These are phyloP conservation scores for Laodelphax striatellus DNA, from an alignment of 1,140 invertebrate genomes.

Conservation along the genomic window DNA sequence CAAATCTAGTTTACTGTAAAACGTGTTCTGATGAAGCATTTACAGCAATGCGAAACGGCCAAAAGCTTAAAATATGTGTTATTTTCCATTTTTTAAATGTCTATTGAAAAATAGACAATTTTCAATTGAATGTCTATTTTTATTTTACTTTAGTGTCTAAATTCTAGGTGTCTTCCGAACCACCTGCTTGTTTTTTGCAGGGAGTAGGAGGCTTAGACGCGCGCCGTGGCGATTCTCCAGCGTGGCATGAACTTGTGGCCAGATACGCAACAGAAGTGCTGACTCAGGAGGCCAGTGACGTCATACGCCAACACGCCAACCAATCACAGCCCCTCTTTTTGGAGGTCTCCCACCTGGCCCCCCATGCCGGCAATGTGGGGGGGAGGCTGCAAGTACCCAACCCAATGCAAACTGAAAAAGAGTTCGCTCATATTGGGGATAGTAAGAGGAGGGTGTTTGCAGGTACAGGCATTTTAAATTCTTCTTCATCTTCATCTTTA, in stretches of 20 bases:
- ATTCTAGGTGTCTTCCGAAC: too few species aligned
- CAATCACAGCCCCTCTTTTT: conserved; percentile 53
- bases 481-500: too few species aligned
- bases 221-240: background rate
- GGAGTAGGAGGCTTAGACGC: background rate
- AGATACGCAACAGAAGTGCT: conserved; percentile 46
- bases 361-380: conserved; percentile 51
- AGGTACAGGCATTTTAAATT: conserved; percentile 27
- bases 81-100: too few species aligned
- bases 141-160: too few species aligned
- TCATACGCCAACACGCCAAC: conserved; percentile 38
- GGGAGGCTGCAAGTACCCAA: conserved; percentile 36
- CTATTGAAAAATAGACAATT: too few species aligned
- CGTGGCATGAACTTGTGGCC: conserved; percentile 8
- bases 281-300: conserved; percentile 37
- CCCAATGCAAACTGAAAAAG: conserved; percentile 38
- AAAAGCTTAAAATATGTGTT: too few species aligned
- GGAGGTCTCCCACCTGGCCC: conserved; percentile 64
- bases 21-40: too few species aligned
- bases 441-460: conserved; percentile 40
- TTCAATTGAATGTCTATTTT: too few species aligned
- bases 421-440: conserved; percentile 44
- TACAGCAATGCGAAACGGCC: too few species aligned
- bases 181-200: background rate
- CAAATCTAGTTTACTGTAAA: too few species aligned